Evolutionary conservation across 1,140 invertebrate genomes (phyloP), one percentile per base, ranked within the genome.

Genomic region (Drosophila serrata): DNA sequence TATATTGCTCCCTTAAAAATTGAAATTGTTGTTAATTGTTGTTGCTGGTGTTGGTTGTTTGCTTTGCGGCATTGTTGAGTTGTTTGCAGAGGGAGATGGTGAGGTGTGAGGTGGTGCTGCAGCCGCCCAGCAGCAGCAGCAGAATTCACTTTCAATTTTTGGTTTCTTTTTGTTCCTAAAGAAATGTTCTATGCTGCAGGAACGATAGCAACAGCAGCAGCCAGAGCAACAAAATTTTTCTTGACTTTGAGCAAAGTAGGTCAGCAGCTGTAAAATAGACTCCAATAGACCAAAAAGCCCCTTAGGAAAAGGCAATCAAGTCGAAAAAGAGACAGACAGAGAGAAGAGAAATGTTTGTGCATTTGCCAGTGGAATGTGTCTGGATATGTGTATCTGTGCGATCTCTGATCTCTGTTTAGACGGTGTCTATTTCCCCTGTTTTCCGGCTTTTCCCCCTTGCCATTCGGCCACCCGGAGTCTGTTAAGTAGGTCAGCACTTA

Each of bases 201-300:
- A 79, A 40, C 33, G 56, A n/a, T 49, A 53, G 39, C 37, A 9
- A 37, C 60, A 67, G 49, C 49, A 35, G 35, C 31, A 62, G 45
- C 43, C 17, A 58, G 43, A 56, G 51, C 51, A 69, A 61, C 72
- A 68, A 27, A 68, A 55, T 60, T 78, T 85, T 37, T 84, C 81
- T 88, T 88, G 84, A 88, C 84, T 88, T 88, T 90, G 81, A 59
- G 80, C 61, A 67, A 88, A 90, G 67, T 88, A 82, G 84, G 84
- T 88, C 84, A 90, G 84, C 85, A 88, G 82, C 84, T 87, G 82
- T 88, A 87, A 88, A 84, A 87, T 79, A 86, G 82, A 87, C 82
- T 77, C 74, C 76, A 65, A 39, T 51, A 75, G 70, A 76, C 45
- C 17, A 46, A 37, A 42, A 33, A 62, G 33, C 51, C 51, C 51